A percentile compares a stretch with the other conserved stretches of the same genome.
phyloP scores from a whole-genome alignment of 2,797 vertebrate genomes.

The Apogon hyalosoma region DNA sequence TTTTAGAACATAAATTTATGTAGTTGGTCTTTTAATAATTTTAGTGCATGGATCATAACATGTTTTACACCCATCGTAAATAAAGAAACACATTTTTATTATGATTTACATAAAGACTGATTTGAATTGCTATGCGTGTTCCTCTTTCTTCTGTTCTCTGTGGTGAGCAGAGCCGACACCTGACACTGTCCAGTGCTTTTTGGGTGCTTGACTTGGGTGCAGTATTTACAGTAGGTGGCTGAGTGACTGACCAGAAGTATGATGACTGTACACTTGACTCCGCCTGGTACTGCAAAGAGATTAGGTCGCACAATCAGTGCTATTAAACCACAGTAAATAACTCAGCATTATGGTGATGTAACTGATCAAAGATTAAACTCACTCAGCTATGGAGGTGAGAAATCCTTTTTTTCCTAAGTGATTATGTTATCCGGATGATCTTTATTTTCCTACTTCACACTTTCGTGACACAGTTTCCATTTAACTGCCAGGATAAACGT shows the following conservation, averaged over 20 bases:
- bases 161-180: background rate
- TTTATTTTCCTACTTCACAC: background rate
- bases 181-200: background rate
- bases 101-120: background rate
- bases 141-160: background rate
- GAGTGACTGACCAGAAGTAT: constrained; percentile 1
- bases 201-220: constrained; percentile 9
- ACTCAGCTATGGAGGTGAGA: background rate
- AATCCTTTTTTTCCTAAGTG: too few species aligned
- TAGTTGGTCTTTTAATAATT: too few species aligned
- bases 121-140: background rate
- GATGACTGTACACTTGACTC: constrained; percentile 17
- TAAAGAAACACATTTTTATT: constrained; percentile 4
- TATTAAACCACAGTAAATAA: constrained; percentile 4
- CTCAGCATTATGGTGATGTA: background rate
- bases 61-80: background rate
- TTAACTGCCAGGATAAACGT: constrained; percentile 12
- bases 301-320: background rate
- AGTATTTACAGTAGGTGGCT: constrained; percentile 1
- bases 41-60: too few species aligned
- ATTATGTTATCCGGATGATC: background rate
- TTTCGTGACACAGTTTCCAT: background rate
- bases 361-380: background rate
- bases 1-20: too few species aligned
- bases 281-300: background rate